Evolutionary conservation across 2,888 invertebrate genomes (phyloP), one percentile per base, ranked within the genome.

Genomic region (Chrysomela aeneicollis): DNA sequence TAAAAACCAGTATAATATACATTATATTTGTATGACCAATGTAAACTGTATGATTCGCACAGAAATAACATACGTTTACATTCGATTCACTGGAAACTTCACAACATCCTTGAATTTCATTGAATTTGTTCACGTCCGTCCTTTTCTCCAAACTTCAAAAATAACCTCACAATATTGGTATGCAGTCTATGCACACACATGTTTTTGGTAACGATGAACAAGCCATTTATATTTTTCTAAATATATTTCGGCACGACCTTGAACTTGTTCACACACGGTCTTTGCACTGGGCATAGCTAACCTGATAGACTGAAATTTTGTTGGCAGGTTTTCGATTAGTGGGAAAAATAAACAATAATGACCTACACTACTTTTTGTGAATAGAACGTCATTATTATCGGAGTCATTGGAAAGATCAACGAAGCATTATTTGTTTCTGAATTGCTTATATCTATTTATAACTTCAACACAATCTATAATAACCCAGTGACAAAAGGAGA

Each of bases 241-340:
- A 67, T 67, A 67, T 68, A 70, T 69, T 69, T 61, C 59, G 47
- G 63, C 58, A 53, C 63, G 66, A 66, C 72, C 72, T 72, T 72
- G 72, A 72, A 72, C 72, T 72, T 72, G 70, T 1, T 42, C 42
- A 42, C 42, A 15, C 15, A 42, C 42, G 42, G 6, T 42, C 42
- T 10, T 10, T 35, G 35, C 35, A 15, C 42, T 3, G 15, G n/a
- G n/a, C 8, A 15, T 4, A 42, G 35, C 15, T 42, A 15, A 42
- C n/a, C 42, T 12, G 6, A 26, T 5, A 26, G 3, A 26, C 42
- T 15, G 15, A 15, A 42, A 42, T 4, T 15, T 42, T 15, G 42
- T 42, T 42, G 42, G 42, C 42, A 42, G 42, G 42, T 42, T 15
- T 3, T 42, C 15, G 15, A 4, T 6, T 26, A 15, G 1, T 42